Base-by-base conservation (phyloP, 1,140 invertebrate species). In the Drosophila kurseongensis region DNA sequence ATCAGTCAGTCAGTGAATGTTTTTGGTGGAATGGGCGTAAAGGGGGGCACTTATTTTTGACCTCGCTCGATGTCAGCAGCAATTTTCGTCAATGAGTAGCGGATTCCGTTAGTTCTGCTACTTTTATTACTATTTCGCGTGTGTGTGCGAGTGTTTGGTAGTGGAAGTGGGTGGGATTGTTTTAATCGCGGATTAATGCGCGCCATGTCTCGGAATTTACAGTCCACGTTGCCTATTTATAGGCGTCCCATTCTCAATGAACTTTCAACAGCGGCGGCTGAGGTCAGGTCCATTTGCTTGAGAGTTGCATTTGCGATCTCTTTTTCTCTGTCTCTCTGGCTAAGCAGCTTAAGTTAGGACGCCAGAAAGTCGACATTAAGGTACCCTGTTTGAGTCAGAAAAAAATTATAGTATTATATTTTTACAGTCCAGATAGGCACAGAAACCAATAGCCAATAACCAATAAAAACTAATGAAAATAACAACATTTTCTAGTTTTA, bases 1-100 rank as follows among this genome's bases (percentile, higher is more conserved):
- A 50, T 40, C 27, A 60, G 55, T 40, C 35, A 29, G 29, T 18
- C 27, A 18, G 35, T 27, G 13, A 35, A 12, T 12, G 27, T 4
- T n/a, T 59, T 2, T 12, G 10, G 3, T n/a, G 13, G 13, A 10
- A 5, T 50, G 47, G 38, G 27, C 10, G 32, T 5, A 18, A 6
- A 32, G 41, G 36, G n/a, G 50, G 51, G 2, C 10, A 29, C 54
- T 65, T 38, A 42, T 16, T 54, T 54, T 32, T 82, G 83, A 89
- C 83, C 83, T 86, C 85, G 83, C 80, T 86, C 60, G 75, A 59
- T 86, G 83, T 88, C 83, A 86, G 67, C 83, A 68, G 40, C 50
- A 60, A 83, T 83, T 83, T 83, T 88, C 62, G 75, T 83, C 82
- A 88, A 83, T 82, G 83, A 72, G 54, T 50, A 62, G 72, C 54